These are phyloP conservation scores for Luehdorfia chinensis DNA, from an alignment of 1,140 invertebrate genomes.

Conservation along the genomic window DNA sequence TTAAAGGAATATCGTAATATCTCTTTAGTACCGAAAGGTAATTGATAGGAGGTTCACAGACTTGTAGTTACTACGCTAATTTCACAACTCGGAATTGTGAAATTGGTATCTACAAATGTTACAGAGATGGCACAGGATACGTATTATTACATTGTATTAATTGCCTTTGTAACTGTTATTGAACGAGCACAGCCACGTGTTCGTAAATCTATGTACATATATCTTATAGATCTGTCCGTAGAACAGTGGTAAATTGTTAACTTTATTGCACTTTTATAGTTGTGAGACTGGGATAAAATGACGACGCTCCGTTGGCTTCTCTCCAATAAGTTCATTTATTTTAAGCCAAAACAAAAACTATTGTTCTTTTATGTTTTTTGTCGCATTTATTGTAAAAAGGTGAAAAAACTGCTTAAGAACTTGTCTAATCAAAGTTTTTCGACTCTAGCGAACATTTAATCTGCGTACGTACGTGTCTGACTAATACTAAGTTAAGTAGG, in stretches of 20 bases:
- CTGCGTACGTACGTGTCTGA: constrained; percentile 1
- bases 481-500: too few relatives aligned
- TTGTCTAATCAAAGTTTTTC: constrained; percentile 7
- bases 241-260: constrained; percentile 3
- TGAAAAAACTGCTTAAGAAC: constrained; percentile 8
- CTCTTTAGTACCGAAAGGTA: too few relatives aligned
- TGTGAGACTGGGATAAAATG: neutral
- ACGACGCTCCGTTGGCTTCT: neutral
- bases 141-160: constrained; percentile 44
- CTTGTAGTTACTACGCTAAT: too few relatives aligned
- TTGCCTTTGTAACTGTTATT: constrained; percentile 28
- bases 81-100: too few relatives aligned
- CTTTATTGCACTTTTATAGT: constrained; percentile 10
- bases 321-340: constrained; percentile 3
- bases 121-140: constrained; percentile 30
- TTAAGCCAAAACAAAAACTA: neutral
- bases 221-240: neutral
- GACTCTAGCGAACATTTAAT: constrained; percentile 3
- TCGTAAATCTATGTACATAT: too few relatives aligned
- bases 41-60: too few relatives aligned
- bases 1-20: too few relatives aligned
- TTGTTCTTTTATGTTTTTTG: constrained; percentile 2
- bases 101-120: too few relatives aligned
- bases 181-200: constrained; percentile 14
- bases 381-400: neutral